phyloP scores from a whole-genome alignment of 2,888 invertebrate genomes.

The Heliconius aoede region DNA sequence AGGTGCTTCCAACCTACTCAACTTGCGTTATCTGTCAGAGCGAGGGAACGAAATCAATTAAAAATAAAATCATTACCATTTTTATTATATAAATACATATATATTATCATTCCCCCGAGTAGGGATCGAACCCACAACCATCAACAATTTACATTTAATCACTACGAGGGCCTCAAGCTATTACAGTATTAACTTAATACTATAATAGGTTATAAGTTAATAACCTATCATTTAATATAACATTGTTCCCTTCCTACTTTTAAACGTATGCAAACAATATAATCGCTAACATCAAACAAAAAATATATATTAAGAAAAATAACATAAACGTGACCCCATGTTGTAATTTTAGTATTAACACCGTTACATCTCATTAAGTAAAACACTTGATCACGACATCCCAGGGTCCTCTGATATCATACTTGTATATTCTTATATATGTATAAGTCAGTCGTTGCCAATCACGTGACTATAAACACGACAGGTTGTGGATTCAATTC shows the following conservation, averaged over 20 bases:
- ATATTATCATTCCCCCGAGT: not conserved
- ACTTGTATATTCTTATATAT: not conserved
- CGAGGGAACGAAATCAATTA: not conserved
- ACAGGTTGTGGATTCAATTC: too few species aligned
- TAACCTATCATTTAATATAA: not conserved
- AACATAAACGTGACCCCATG: conserved; percentile 25
- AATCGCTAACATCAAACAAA: conserved; percentile 7
- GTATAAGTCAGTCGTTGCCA: not conserved
- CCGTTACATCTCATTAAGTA: conserved; percentile 6
- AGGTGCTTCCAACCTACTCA: too few species aligned
- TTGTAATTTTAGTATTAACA: conserved; percentile 18
- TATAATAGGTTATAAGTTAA: too few species aligned
- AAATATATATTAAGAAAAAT: conserved; percentile 19
- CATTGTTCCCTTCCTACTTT: conserved; percentile 15
- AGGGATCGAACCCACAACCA: not conserved
- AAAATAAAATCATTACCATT: too few species aligned
- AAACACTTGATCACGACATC: conserved; percentile 14
- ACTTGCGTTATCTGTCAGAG: too few species aligned
- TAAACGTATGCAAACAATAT: conserved; percentile 14
- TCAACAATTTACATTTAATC: not conserved
- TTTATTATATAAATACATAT: too few species aligned
- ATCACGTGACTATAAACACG: not conserved
- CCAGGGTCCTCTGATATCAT: conserved; percentile 25
- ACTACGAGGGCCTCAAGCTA: not conserved
- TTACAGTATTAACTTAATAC: not conserved